Evolutionary conservation across 2,113 vertebrate genomes (phyloP).

Genomic region (Cyphomyrus plagiostoma): DNA sequence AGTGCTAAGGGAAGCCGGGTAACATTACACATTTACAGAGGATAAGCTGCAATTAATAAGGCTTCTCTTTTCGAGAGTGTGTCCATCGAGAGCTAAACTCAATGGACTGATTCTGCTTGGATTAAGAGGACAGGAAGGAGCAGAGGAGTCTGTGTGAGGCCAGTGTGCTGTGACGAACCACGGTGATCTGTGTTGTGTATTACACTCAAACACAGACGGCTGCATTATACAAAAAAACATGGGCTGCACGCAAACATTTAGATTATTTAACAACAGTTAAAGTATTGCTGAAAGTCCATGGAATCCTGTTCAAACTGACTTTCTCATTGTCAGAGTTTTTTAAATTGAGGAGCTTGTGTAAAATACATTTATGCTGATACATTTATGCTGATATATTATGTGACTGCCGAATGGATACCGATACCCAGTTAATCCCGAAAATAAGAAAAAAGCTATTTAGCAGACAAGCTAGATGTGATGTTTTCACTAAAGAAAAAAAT

Average conservation of each 20-base stretch:
- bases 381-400: not conserved
- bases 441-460: not conserved
- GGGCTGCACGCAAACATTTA: not conserved
- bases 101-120: not conserved
- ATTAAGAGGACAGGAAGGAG: not conserved
- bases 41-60: constrained; percentile 22
- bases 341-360: not conserved
- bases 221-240: constrained; percentile 7
- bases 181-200: not conserved
- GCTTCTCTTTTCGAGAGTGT: constrained; percentile 14
- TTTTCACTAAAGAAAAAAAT: not conserved
- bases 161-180: not conserved
- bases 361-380: not conserved
- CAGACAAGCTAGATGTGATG: not conserved
- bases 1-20: constrained; percentile 25
- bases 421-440: not conserved
- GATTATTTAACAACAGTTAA: not conserved
- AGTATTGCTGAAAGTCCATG: not conserved
- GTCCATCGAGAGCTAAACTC: not conserved
- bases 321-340: not conserved
- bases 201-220: not conserved
- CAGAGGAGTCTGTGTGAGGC: not conserved
- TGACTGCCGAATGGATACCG: not conserved
- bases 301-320: not conserved
- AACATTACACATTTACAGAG: constrained; percentile 23